Conservation (phyloP, 2,113 vertebrate species). For the Platichthys flesus region DNA sequence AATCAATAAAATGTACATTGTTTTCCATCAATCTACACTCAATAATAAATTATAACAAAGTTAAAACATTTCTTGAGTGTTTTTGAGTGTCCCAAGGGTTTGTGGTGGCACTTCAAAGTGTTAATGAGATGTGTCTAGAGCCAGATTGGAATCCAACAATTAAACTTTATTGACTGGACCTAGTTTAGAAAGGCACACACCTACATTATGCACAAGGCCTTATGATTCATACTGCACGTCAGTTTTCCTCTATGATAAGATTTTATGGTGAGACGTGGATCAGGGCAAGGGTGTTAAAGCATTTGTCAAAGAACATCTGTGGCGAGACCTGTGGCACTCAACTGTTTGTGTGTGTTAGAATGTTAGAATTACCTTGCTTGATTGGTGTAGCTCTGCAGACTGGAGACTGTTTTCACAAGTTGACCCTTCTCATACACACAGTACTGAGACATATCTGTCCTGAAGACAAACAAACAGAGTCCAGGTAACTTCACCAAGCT, state of each 20-base stretch:
- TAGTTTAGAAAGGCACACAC: too few relatives aligned
- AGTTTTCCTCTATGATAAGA: not conserved
- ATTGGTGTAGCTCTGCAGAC: constrained; percentile 72
- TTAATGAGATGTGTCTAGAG: too few relatives aligned
- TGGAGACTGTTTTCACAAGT: constrained; percentile 76
- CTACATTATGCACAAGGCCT: too few relatives aligned
- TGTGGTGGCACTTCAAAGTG: too few relatives aligned
- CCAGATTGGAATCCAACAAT: too few relatives aligned
- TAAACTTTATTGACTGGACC: too few relatives aligned
- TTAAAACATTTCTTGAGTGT: not conserved
- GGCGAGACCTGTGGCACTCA: not conserved
- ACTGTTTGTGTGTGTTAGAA: not conserved
- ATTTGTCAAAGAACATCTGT: not conserved
- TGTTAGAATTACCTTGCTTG: constrained; percentile 28
- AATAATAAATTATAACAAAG: not conserved
- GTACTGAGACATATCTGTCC: constrained; percentile 83
- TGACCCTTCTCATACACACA: constrained; percentile 81
- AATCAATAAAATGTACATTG: too few relatives aligned
- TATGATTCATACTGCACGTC: too few relatives aligned
- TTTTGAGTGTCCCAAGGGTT: too few relatives aligned
- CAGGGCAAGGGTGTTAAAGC: not conserved
- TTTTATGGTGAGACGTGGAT: too few relatives aligned
- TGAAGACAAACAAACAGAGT: constrained; percentile 55
- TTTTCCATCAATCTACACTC: too few relatives aligned
- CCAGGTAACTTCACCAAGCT: too few relatives aligned